A percentile compares a stretch with the other conserved stretches of the same genome.
phyloP scores from a whole-genome alignment of 2,797 vertebrate genomes.

The Sebastes dallii region DNA sequence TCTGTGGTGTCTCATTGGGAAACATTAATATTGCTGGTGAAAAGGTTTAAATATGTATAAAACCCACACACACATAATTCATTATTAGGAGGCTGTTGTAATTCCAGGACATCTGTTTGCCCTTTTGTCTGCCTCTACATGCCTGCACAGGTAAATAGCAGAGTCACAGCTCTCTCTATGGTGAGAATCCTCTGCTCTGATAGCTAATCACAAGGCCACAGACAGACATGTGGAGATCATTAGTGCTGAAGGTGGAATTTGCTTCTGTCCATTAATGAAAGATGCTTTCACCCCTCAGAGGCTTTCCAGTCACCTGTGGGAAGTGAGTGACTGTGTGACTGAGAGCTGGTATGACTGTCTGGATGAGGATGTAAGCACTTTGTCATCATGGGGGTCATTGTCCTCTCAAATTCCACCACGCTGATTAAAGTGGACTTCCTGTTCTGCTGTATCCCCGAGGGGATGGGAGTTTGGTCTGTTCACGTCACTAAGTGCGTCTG shows the following conservation, averaged over 20 bases:
- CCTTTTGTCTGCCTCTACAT: constrained; percentile 5
- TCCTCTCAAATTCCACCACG: constrained; percentile 28
- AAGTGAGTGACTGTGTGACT: neutral
- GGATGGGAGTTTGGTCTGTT: constrained; percentile 8
- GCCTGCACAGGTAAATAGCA: neutral
- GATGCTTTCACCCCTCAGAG: neutral
- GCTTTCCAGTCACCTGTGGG: constrained; percentile 1
- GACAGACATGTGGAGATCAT: constrained; percentile 11
- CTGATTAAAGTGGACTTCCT: constrained; percentile 57
- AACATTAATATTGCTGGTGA: neutral
- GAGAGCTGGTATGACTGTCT: neutral
- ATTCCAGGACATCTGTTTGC: neutral
- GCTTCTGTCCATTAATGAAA: constrained; percentile 11
- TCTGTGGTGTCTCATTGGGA: neutral
- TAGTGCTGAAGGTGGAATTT: neutral
- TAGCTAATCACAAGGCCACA: neutral
- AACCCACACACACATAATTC: neutral
- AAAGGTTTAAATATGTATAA: neutral
- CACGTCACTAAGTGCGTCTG: constrained; percentile 32
- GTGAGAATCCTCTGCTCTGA: neutral
- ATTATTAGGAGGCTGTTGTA: neutral
- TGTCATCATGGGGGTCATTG: constrained; percentile 37
- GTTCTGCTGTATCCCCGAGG: constrained; percentile 27
- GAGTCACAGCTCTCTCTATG: neutral
- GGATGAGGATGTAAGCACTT: constrained; percentile 14